Conservation (phyloP, 2,888 invertebrate species). For the Acrocyrtus sp. region DNA sequence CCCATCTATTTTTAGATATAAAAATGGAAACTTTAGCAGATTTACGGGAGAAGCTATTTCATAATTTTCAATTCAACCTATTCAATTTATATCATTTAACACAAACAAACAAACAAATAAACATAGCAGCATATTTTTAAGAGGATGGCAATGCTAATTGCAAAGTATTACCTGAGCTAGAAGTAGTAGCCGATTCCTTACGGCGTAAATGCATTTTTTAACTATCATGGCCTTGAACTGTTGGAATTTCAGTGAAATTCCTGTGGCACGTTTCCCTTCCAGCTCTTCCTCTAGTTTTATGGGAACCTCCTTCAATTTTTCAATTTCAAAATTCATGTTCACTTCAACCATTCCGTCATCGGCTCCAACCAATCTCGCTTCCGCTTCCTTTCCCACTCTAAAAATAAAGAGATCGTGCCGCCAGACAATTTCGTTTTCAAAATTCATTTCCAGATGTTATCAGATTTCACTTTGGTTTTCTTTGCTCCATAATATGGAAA, state of each 20-base stretch:
- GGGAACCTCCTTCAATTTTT: too few relatives aligned
- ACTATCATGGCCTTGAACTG: conserved; percentile 76
- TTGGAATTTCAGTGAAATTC: conserved; percentile 68
- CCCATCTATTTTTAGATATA: conserved; percentile 66
- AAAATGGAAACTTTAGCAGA: conserved; percentile 7
- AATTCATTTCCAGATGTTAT: background rate
- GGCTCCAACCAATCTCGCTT: conserved; percentile 16
- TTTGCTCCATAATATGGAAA: background rate
- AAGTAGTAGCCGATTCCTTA: conserved; percentile 74
- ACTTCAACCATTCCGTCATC: background rate
- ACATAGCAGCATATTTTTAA: background rate
- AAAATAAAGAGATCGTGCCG: background rate
- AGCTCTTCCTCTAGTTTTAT: background rate
- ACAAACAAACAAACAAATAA: conserved; percentile 12
- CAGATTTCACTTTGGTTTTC: background rate
- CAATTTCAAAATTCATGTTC: background rate
- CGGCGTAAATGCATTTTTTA: conserved; percentile 74
- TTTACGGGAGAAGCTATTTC: too few relatives aligned
- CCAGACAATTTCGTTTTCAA: background rate
- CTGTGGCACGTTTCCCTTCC: conserved; percentile 46
- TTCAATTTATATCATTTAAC: too few relatives aligned
- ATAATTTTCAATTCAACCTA: too few relatives aligned
- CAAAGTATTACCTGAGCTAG: conserved; percentile 69
- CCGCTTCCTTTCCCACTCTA: conserved; percentile 43
- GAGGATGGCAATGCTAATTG: background rate